These are phyloP conservation scores for Sphaeridia pumilis DNA, from an alignment of 2,888 invertebrate species.

Conservation along the genomic window DNA sequence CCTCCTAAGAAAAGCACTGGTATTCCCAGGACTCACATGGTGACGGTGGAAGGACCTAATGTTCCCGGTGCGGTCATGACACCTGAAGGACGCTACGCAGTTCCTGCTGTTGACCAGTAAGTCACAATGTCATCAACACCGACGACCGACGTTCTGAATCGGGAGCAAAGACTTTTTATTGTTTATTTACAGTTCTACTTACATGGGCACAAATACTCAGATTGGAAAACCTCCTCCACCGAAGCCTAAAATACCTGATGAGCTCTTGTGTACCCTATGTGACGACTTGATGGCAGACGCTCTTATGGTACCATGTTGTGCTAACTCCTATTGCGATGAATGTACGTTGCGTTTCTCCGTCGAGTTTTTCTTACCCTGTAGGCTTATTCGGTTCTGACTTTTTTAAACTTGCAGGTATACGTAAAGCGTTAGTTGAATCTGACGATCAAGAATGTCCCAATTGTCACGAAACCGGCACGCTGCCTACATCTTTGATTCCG, in stretches of 20 bases:
- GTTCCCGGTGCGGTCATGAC: constrained; percentile 87
- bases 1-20: constrained; percentile 84
- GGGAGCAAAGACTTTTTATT: constrained; percentile 3
- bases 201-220: constrained; percentile 39
- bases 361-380: too few species aligned
- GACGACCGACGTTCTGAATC: too few species aligned
- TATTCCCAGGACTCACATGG: constrained; percentile 92
- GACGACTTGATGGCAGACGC: constrained; percentile 86
- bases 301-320: constrained; percentile 96
- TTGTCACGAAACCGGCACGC: constrained; percentile 83
- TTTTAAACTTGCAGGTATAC: too few species aligned
- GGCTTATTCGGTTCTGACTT: too few species aligned
- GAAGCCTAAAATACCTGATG: constrained; percentile 64
- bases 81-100: constrained; percentile 73
- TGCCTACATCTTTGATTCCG: constrained; percentile 83
- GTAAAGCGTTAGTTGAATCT: constrained; percentile 75
- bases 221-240: constrained; percentile 37
- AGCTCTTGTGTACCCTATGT: constrained; percentile 83
- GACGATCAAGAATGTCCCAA: constrained; percentile 93
- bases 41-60: constrained; percentile 75
- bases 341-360: too few species aligned
- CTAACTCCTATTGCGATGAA: constrained; percentile 96
- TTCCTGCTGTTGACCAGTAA: constrained; percentile 77
- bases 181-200: constrained; percentile 63
- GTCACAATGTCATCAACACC: too few species aligned